Base-by-base conservation (phyloP, 2,113 vertebrate species). In the Phocoena phocoena region DNA sequence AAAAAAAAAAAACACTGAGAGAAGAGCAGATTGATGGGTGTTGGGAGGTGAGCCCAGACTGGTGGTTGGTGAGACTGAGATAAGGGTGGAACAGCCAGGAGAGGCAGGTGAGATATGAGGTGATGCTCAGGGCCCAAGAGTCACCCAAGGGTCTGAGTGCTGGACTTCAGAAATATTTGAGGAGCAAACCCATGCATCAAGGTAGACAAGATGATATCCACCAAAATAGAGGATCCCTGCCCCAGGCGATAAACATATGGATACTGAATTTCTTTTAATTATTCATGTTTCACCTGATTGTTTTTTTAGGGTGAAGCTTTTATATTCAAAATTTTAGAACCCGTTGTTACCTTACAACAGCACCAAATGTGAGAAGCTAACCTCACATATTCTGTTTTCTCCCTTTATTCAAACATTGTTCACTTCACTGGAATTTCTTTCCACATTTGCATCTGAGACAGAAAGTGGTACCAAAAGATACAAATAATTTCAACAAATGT, bases 401-500 rank as follows among this genome's bases (percentile, higher is more conserved):
- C 71, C 63, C 50, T 70, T 82, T 93, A 84, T 38, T 95, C 88
- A 77, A 31, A 94, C 63, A 76, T 77, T 90, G 91, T 82, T 76
- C 53, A 36, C 77, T 86, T 93, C 74, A 71, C 70, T 87, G 20
- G 71, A 41, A 65, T 95, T 79, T 76, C 73, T 83, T 85, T 73
- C 63, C 67, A 47, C 25, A 81, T 77, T 36, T 53, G 53, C 65
- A 65, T 65, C 80, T 31, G n/a, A 93, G 70, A 82, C 12, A 92
- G 50, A 89, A 93, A 90, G 20, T 74, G 44, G 38, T 58, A 25
- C 12, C 28, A 55, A 89, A 83, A 91, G 55, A 80, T 23, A 53
- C 26, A 88, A 96, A 67, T 70, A 92, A 86, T 26, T 92, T 89
- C 65, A 86, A 81, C 65, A 88, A 95, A 92, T 33, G 70, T 62